Evolutionary conservation across 2,888 invertebrate species (phyloP).

Genomic region (Ophion obscuratus): DNA sequence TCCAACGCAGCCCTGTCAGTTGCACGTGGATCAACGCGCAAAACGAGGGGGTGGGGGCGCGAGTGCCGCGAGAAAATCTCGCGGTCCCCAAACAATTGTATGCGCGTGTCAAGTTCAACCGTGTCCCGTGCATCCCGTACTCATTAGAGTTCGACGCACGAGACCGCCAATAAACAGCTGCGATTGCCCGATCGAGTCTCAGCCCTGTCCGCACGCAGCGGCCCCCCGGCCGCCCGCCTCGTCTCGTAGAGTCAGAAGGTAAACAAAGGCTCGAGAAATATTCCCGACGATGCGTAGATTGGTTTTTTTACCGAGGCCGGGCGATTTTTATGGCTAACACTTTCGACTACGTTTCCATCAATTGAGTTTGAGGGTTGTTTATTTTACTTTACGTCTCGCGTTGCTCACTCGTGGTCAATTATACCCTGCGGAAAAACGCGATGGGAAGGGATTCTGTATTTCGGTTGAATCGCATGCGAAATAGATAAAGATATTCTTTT

Average conservation of each 20-base stretch:
- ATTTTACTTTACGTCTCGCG: neutral
- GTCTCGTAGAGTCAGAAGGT: constrained; percentile 66
- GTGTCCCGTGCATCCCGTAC: constrained; percentile 82
- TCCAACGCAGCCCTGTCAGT: constrained; percentile 80
- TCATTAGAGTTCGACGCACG: constrained; percentile 80
- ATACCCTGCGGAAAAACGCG: neutral
- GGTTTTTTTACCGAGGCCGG: neutral
- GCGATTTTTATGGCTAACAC: neutral
- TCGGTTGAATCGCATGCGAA: too few species aligned
- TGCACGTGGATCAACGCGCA: constrained; percentile 81
- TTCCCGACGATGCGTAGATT: neutral
- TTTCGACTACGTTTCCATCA: neutral
- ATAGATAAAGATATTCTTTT: too few species aligned
- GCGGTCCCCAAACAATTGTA: constrained; percentile 81
- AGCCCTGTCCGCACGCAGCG: constrained; percentile 78
- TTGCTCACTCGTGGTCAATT: neutral
- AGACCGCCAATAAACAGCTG: constrained; percentile 75
- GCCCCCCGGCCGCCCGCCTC: constrained; percentile 67
- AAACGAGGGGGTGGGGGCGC: constrained; percentile 74
- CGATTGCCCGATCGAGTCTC: constrained; percentile 80
- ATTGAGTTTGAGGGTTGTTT: neutral
- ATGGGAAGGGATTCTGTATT: too few species aligned
- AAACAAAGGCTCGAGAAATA: constrained; percentile 21
- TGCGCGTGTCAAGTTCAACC: constrained; percentile 82
- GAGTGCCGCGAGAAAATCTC: constrained; percentile 74